These are phyloP conservation scores for Cactoblastis cactorum DNA, from an alignment of 2,888 invertebrate species.

Conservation along the genomic window DNA sequence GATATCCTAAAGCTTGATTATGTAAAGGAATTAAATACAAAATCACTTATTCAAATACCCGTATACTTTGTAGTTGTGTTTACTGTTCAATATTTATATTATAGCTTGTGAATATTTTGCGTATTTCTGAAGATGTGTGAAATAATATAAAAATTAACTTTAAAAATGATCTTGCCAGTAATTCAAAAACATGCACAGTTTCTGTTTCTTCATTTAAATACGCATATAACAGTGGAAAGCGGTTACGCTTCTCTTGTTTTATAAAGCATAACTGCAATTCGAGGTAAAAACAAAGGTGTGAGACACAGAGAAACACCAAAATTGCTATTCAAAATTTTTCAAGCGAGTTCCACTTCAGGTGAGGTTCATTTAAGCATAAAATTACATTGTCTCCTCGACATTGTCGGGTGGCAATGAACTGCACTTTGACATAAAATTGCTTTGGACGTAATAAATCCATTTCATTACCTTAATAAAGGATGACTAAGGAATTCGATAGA, in stretches of 20 bases:
- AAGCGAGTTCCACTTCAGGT: conserved; percentile 70
- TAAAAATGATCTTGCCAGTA: neutral
- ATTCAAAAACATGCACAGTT: conserved; percentile 14
- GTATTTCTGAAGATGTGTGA: neutral
- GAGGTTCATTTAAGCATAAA: conserved; percentile 76
- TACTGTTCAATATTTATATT: neutral
- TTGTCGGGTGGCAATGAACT: conserved; percentile 77
- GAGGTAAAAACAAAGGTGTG: conserved; percentile 62
- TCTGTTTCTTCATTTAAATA: conserved; percentile 43
- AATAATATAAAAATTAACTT: neutral
- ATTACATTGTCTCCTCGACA: conserved; percentile 76
- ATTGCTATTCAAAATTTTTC: conserved; percentile 74
- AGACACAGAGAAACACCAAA: conserved; percentile 57
- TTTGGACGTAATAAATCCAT: conserved; percentile 73
- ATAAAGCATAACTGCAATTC: conserved; percentile 73
- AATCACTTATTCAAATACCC: neutral
- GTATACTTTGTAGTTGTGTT: neutral
- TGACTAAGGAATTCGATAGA: conserved; percentile 67
- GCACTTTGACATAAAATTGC: conserved; percentile 78
- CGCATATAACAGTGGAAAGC: conserved; percentile 58
- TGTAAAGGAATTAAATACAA: neutral
- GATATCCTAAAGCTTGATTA: neutral
- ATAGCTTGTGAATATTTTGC: neutral
- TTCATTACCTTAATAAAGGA: conserved; percentile 76
- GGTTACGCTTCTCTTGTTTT: conserved; percentile 67